Evolutionary conservation across 2,888 invertebrate genomes (phyloP).

Genomic region (Polietes domitor): DNA sequence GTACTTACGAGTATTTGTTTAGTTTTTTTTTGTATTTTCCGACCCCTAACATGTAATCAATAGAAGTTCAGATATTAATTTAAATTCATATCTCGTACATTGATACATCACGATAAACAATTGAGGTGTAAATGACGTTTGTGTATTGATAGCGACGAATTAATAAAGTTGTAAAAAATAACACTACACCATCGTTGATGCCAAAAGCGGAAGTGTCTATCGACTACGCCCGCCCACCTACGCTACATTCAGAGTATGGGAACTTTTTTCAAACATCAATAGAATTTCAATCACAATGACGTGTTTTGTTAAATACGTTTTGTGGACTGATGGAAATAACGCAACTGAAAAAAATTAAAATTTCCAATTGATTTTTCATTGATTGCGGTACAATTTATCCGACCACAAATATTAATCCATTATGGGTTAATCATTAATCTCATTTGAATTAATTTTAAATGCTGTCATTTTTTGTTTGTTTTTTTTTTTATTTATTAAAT

Average conservation of each 20-base stretch:
- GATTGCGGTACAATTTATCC: too few species aligned
- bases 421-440: too few species aligned
- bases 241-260: background rate
- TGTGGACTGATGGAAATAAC: too few species aligned
- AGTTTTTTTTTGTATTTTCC: background rate
- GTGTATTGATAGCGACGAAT: background rate
- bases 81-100: background rate
- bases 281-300: background rate
- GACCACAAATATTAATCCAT: too few species aligned
- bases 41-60: background rate
- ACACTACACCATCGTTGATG: background rate
- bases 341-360: too few species aligned
- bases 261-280: background rate
- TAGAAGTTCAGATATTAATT: background rate
- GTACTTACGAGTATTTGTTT: background rate
- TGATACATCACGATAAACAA: constrained; percentile 13
- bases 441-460: too few species aligned
- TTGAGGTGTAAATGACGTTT: constrained; percentile 9
- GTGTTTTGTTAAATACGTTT: too few species aligned
- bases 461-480: too few species aligned
- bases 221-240: background rate
- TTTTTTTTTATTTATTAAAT: too few species aligned
- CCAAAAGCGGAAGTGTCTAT: background rate
- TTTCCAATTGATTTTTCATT: too few species aligned
- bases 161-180: background rate